A percentile compares a stretch with the other conserved stretches of the same genome.
These are phyloP conservation scores for Camponotus floridanus DNA, from an alignment of 1,140 invertebrate species.

Conservation along the genomic window DNA sequence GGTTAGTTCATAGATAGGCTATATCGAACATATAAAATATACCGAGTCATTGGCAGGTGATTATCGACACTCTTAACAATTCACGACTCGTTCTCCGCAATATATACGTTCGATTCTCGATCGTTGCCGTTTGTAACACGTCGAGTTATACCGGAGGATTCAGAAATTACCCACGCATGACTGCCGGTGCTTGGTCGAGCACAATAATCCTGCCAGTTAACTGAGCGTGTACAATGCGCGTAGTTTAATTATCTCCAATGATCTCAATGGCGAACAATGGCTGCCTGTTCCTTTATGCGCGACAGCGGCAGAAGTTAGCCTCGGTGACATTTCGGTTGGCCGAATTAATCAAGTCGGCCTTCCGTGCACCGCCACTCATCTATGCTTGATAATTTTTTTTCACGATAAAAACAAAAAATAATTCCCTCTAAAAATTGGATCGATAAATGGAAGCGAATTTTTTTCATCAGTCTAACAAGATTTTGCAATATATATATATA, in stretches of 20 bases:
- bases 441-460: not conserved
- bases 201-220: slow-evolving; percentile 63
- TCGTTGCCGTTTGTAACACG: not conserved
- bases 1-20: not conserved
- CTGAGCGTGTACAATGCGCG: slow-evolving; percentile 55
- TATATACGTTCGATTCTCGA: not conserved
- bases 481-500: too few species aligned
- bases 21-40: not conserved
- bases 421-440: not conserved
- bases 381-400: not conserved
- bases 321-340: slow-evolving; percentile 15
- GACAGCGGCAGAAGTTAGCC: slow-evolving; percentile 34
- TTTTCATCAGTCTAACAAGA: not conserved
- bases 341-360: slow-evolving; percentile 10
- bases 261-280: slow-evolving; percentile 55
- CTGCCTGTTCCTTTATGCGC: slow-evolving; percentile 45
- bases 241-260: slow-evolving; percentile 62
- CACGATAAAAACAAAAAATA: not conserved
- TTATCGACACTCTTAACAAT: slow-evolving; percentile 11
- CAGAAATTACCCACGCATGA: slow-evolving; percentile 48
- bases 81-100: not conserved
- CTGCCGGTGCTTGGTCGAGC: slow-evolving; percentile 41
- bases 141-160: not conserved
- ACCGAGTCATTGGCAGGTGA: not conserved
- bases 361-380: not conserved